Conservation (phyloP, 2,888 invertebrate species). For the Amiota communis region DNA sequence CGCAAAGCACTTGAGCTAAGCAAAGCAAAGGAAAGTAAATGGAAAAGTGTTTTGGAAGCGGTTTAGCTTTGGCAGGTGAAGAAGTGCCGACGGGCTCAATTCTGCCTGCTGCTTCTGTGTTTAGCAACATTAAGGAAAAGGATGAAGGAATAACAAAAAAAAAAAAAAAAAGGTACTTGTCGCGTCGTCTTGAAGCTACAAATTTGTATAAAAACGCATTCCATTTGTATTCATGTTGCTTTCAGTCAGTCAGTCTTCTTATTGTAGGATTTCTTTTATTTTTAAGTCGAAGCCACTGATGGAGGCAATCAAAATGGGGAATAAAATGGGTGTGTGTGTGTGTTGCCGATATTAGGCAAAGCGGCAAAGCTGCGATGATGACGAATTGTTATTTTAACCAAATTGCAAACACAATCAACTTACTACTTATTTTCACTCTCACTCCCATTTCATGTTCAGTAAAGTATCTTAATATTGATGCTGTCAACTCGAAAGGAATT, state of each 20-base stretch:
- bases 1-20: background rate
- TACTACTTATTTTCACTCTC: no score
- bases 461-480: no score
- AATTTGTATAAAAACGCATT: conserved; percentile 5
- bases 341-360: background rate
- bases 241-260: background rate
- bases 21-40: background rate
- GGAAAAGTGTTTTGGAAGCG: background rate
- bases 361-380: background rate
- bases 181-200: conserved; percentile 8
- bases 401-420: conserved; percentile 13
- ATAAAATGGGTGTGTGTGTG: background rate
- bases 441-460: no score
- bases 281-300: conserved; percentile 2
- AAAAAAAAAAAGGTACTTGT: background rate
- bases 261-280: background rate
- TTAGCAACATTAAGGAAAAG: background rate
- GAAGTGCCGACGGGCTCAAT: conserved; percentile 1
- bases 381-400: conserved; percentile 3
- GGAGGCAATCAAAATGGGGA: background rate
- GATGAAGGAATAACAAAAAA: no score
- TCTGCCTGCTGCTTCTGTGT: background rate
- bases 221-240: conserved; percentile 5
- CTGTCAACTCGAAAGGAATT: no score
- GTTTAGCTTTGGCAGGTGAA: background rate